Base-by-base conservation (phyloP, 2,113 vertebrate genomes). In the Microcebus murinus region DNA sequence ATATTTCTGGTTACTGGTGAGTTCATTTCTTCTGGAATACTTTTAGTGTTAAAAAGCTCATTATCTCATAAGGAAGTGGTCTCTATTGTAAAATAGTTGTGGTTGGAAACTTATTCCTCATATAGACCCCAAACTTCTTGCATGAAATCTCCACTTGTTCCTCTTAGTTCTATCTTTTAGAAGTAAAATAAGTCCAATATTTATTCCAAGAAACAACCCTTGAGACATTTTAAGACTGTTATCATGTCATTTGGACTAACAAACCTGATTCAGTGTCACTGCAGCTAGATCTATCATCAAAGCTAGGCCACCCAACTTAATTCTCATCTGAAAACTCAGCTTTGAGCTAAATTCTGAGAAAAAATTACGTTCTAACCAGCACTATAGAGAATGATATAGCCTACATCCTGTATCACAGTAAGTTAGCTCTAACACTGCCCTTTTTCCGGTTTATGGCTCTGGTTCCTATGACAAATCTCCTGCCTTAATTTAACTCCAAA, bases 71-170 rank as follows among this genome's bases (percentile, higher is more conserved):
- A 39, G 18, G 31, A 27, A 92, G 18, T 6, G 18, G 11, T 94
- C 90, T 73, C 57, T 87, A 80, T 85, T 90, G 92, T 87, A 87
- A 95, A 90, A 87, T 39, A 55, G 1, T 34, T 86, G 42, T 67
- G n/a, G 25, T 27, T 68, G 59, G 83, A 89, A 92, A 67, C 1
- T 29, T 86, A 57, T 85, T 45, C 71, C 42, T 87, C 67, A 79
- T 25, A n/a, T 14, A 2, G 50, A 76, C n/a, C 15, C 68, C 76
- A 95, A 93, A 68, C 3, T 91, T n/a, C 81, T 59, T 76, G 90
- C 39, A 55, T 34, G 42, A 94, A 96, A 90, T 23, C 18, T 55
- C 59, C 6, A 63, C n/a, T 81, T 68, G 20, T 89, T 74, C 42
- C 59, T 23, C 25, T 87, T 74, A 70, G 50, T 65, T 59, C 57